Evolutionary conservation across 2,113 vertebrate species (phyloP).

Genomic region (Quiscalus mexicanus): DNA sequence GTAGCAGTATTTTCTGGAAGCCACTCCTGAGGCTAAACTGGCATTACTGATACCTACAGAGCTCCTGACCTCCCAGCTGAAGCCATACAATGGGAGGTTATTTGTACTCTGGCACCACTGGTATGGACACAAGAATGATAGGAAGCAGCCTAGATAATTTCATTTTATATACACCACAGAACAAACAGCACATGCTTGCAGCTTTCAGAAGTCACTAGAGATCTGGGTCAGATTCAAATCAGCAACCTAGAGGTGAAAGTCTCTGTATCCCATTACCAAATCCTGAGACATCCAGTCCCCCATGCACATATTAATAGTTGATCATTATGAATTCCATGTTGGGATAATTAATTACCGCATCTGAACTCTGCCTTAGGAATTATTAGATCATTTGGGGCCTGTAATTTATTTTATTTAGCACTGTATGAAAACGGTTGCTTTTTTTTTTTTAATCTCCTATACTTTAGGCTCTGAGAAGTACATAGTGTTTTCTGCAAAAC

Average conservation of each 20-base stretch:
- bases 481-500: slow-evolving; percentile 47
- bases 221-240: slow-evolving; percentile 71
- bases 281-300: slow-evolving; percentile 66
- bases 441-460: background rate
- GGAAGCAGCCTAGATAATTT: slow-evolving; percentile 26
- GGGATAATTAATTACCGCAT: slow-evolving; percentile 59
- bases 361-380: slow-evolving; percentile 61
- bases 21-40: background rate
- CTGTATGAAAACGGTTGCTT: slow-evolving; percentile 45
- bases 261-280: slow-evolving; percentile 66
- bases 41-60: background rate
- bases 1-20: background rate
- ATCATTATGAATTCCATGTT: slow-evolving; percentile 65
- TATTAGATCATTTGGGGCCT: slow-evolving; percentile 59
- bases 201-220: slow-evolving; percentile 62
- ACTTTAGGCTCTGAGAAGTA: slow-evolving; percentile 37
- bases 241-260: slow-evolving; percentile 72
- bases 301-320: slow-evolving; percentile 66
- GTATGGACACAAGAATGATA: background rate
- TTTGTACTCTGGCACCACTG: background rate
- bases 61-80: background rate
- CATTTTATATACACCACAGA: slow-evolving; percentile 36
- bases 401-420: slow-evolving; percentile 64
- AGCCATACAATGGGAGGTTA: background rate
- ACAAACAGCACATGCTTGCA: slow-evolving; percentile 50